Conservation (phyloP, 2,888 invertebrate species). For the Polymixis lichenea region DNA sequence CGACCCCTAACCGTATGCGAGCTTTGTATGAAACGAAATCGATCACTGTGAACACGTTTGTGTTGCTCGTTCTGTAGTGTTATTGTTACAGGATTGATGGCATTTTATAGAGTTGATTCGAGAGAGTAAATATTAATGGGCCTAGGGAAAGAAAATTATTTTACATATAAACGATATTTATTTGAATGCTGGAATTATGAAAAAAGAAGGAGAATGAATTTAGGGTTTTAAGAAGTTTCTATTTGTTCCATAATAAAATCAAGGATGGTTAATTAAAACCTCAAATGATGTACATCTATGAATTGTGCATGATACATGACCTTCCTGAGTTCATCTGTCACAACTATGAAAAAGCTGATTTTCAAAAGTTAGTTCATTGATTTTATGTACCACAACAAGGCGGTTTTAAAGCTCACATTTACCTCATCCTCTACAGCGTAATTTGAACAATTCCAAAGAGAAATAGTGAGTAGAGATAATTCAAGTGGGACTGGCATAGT, state of each 20-base stretch:
- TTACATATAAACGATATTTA: not conserved
- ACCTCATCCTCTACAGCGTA: slow-evolving; percentile 11
- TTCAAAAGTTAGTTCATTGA: not conserved
- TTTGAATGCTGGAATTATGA: not conserved
- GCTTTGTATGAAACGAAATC: slow-evolving; percentile 37
- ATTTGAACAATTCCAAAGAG: slow-evolving; percentile 46
- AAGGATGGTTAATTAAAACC: not conserved
- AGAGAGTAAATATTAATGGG: not conserved
- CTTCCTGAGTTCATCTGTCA: not conserved
- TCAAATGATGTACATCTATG: no score
- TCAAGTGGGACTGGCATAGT: slow-evolving; percentile 60
- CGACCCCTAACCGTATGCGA: slow-evolving; percentile 31
- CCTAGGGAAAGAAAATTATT: not conserved
- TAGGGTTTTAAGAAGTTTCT: not conserved
- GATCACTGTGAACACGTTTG: slow-evolving; percentile 32
- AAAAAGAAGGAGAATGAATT: not conserved
- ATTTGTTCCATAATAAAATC: not conserved
- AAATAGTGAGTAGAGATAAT: slow-evolving; percentile 59
- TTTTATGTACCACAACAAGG: not conserved
- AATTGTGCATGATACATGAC: not conserved
- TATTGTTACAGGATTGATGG: slow-evolving; percentile 11
- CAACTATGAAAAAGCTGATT: not conserved
- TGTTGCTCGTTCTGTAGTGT: not conserved
- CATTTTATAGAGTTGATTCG: not conserved
- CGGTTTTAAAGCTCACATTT: slow-evolving; percentile 3